Evolutionary conservation across 2,797 vertebrate species (phyloP).

Genomic region (Semaprochilodus insignis): DNA sequence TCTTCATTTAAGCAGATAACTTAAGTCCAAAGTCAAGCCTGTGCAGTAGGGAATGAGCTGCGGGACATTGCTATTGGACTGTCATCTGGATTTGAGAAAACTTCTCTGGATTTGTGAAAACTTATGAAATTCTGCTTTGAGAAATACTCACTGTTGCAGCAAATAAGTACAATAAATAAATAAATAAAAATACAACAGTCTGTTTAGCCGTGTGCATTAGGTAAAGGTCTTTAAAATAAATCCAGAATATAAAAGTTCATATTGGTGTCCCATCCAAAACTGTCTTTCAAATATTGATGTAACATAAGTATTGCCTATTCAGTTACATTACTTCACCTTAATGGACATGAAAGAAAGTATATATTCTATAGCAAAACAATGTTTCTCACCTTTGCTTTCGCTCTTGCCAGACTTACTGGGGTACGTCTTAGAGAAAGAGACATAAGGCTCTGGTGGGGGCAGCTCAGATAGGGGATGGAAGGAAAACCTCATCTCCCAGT

Average conservation of each 20-base stretch:
- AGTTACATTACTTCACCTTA: not conserved
- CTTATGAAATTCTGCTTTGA: too few relatives aligned
- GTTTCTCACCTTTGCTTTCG: conserved; percentile 79
- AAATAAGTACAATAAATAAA: not conserved
- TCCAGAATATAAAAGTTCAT: not conserved
- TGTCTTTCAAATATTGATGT: not conserved
- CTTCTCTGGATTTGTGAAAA: too few relatives aligned
- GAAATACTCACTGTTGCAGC: too few relatives aligned
- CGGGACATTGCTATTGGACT: too few relatives aligned
- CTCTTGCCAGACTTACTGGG: conserved; percentile 84
- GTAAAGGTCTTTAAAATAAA: not conserved
- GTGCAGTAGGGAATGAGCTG: too few relatives aligned
- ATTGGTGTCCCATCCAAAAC: not conserved
- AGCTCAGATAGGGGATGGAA: conserved; percentile 86
- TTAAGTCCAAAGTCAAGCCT: too few relatives aligned
- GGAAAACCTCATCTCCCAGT: conserved; percentile 86
- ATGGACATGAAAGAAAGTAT: not conserved
- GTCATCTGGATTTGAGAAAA: too few relatives aligned
- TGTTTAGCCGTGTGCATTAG: not conserved
- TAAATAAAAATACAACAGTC: too few relatives aligned
- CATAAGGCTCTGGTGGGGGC: conserved; percentile 86
- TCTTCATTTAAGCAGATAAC: too few relatives aligned
- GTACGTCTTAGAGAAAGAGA: conserved; percentile 80
- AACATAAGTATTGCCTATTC: not conserved
- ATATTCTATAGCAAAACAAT: not conserved